A percentile compares a stretch with the other conserved stretches of the same genome.
Conservation (phyloP, 2,113 vertebrate species). For the Gadus macrocephalus region DNA sequence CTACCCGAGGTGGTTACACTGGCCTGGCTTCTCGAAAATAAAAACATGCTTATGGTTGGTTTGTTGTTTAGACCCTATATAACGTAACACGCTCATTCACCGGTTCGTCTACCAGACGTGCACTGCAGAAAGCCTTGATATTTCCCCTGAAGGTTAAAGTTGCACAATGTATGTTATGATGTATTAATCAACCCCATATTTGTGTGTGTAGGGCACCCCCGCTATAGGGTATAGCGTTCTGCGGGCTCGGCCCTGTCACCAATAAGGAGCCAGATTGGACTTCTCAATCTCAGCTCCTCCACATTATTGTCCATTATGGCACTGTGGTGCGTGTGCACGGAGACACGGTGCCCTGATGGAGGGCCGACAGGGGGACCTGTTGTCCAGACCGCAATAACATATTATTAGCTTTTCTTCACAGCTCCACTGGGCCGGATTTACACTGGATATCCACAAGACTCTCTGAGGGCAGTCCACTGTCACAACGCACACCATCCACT, state of each 20-base stretch:
- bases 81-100: too few relatives aligned
- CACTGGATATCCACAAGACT: conserved; percentile 76
- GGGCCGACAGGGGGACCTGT: conserved; percentile 68
- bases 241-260: conserved; percentile 56
- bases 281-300: conserved; percentile 66
- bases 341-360: conserved; percentile 73
- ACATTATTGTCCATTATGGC: conserved; percentile 78
- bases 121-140: background rate
- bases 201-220: conserved; percentile 12
- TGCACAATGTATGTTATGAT: conserved; percentile 10
- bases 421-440: conserved; percentile 74
- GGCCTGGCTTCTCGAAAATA: background rate
- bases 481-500: conserved; percentile 32
- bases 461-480: conserved; percentile 69
- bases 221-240: conserved; percentile 15
- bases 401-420: conserved; percentile 78
- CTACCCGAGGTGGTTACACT: background rate
- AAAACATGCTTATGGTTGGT: background rate
- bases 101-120: too few relatives aligned
- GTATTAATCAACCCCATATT: conserved; percentile 38
- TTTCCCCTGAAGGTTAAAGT: conserved; percentile 14
- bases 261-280: conserved; percentile 69
- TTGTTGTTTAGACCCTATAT: background rate
- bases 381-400: conserved; percentile 73
- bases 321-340: conserved; percentile 64